Percentiles rank a stretch among this genome's conserved stretches.
Evolutionary conservation across 2,113 vertebrate species (phyloP).

Genomic region (Vidua chalybeata): DNA sequence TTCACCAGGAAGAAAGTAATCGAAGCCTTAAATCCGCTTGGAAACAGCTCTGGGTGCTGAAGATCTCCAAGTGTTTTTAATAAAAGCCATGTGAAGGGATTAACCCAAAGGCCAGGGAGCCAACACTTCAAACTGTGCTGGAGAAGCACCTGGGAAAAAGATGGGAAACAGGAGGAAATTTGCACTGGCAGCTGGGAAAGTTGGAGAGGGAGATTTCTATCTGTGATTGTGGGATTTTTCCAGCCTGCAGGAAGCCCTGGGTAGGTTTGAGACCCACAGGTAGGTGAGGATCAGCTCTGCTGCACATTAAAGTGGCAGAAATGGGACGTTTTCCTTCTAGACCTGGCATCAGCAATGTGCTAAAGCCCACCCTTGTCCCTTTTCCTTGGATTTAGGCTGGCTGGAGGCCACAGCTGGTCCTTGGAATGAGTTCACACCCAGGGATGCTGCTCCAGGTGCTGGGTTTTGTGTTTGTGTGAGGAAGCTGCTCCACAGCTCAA

Average conservation of each 20-base stretch:
- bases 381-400: accelerated
- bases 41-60: not conserved
- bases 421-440: not conserved
- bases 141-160: not conserved
- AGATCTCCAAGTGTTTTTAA: not conserved
- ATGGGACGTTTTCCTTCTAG: not conserved
- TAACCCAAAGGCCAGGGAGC: not conserved
- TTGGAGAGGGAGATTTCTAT: not conserved
- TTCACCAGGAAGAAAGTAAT: not conserved
- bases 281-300: not conserved
- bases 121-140: not conserved
- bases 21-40: not conserved
- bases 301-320: not conserved
- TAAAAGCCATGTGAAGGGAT: not conserved
- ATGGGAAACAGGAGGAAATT: not conserved
- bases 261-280: accelerated
- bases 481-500: not conserved
- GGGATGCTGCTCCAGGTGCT: not conserved
- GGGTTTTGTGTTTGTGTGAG: not conserved
- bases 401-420: accelerated
- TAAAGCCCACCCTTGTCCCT: not conserved
- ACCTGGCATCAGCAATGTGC: not conserved
- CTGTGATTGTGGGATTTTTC: not conserved
- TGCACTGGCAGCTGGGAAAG: not conserved
- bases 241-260: not conserved